Evolutionary conservation across 1,140 invertebrate genomes (phyloP), one percentile per base, ranked within the genome.

Genomic region (Brachionus rotundiformis): DNA sequence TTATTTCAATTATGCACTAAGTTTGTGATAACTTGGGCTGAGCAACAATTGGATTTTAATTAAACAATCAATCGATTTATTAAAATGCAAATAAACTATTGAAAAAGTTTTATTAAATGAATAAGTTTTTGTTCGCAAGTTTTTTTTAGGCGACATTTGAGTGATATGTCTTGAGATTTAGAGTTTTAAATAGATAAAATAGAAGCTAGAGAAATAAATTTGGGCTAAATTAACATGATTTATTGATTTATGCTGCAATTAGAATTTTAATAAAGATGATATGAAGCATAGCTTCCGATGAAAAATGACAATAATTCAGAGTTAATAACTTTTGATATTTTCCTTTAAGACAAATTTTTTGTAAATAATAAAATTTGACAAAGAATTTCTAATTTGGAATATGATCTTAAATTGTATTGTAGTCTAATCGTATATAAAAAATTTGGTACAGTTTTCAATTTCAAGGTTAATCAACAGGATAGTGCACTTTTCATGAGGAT

Each of bases 41-140:
- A 54, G 19, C 47, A 25, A 23, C 47, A 54, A 54, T 54, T 54
- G 47, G 23, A 19, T 54, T 54, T 54, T 54, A 23, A 54, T 54
- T 54, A 54, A 54, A 54, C 16, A 54, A 23, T 54, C 16, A 54
- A 54, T 41, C 10, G 11, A 41, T 19, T 2, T 19, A 54, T 23
- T 19, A 54, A 54, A 19, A 54, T 54, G 47, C 47, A 54, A 54
- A 54, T 54, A 54, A 54, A 54, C 47, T 25, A 54, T 54, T 54
- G 4, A 54, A 8, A 54, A n/a, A 54, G n/a, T 54, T 54, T 54
- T 54, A 54, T 54, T 54, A 54, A 54, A 54, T 8, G 47, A 54
- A 54, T 54, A 54, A 19, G 47, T 54, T 54, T 54, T 54, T 54
- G 19, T 54, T 54, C n/a, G 39, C 39, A 10, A 41, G 39, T 41